phyloP scores from a whole-genome alignment of 1,140 invertebrate genomes.

The Subanguina moxae region DNA sequence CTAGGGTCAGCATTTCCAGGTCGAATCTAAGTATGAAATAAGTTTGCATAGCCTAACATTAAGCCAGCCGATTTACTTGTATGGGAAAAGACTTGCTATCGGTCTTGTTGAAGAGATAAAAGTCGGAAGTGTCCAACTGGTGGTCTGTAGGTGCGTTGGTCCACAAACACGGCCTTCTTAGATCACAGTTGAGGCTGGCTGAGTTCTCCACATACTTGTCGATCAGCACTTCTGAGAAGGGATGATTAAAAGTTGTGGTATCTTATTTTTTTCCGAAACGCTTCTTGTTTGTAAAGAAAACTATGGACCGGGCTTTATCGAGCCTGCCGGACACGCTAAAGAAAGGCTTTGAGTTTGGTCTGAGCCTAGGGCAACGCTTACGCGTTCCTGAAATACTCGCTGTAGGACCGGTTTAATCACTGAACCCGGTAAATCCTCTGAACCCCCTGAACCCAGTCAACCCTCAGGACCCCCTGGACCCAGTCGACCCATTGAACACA shows the following conservation, averaged over 20 bases:
- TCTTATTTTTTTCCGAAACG: too few species aligned
- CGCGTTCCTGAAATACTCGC: too few species aligned
- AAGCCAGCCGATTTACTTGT: conserved; percentile 11
- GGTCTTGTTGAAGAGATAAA: conserved; percentile 43
- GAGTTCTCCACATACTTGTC: conserved; percentile 38
- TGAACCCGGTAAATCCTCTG: too few species aligned
- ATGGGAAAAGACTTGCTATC: conserved; percentile 45
- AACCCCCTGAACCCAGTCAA: too few species aligned
- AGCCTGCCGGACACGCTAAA: not conserved
- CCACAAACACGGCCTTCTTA: conserved; percentile 37
- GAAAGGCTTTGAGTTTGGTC: not conserved
- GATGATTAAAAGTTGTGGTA: not conserved
- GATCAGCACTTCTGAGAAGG: conserved; percentile 25
- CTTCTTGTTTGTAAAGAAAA: too few species aligned
- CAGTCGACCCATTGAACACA: too few species aligned
- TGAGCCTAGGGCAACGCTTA: too few species aligned
- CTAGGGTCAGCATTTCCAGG: conserved; percentile 38
- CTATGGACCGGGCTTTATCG: not conserved
- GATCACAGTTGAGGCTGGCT: conserved; percentile 39
- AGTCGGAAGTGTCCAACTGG: conserved; percentile 47
- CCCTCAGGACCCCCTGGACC: too few species aligned
- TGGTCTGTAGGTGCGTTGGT: conserved; percentile 35
- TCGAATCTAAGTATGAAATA: conserved; percentile 11
- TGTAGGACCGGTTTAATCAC: too few species aligned
- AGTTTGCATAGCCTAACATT: not conserved